These are phyloP conservation scores for Naja naja DNA, from an alignment of 2,113 vertebrate species.

Conservation along the genomic window DNA sequence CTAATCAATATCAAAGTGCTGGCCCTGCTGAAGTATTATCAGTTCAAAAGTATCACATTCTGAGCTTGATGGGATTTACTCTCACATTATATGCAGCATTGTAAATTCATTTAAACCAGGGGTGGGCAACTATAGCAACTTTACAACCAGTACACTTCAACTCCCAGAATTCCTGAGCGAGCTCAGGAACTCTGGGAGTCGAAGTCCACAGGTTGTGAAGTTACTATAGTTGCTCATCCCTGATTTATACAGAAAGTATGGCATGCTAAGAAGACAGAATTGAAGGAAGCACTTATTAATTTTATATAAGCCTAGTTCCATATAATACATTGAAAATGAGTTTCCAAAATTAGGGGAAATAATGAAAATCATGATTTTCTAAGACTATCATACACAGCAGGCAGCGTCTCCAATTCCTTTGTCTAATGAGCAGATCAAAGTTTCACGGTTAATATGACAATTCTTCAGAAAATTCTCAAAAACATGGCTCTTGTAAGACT, in stretches of 20 bases:
- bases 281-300: neutral
- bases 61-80: neutral
- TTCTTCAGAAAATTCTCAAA: slow-evolving; percentile 29
- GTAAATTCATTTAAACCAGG: neutral
- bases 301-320: neutral
- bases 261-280: neutral
- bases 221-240: neutral
- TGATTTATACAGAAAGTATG: neutral
- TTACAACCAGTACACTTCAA: neutral
- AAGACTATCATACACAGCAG: neutral
- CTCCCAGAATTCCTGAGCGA: neutral
- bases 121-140: neutral
- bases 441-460: slow-evolving; percentile 22
- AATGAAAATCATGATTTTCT: neutral
- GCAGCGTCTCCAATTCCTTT: slow-evolving; percentile 14
- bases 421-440: neutral
- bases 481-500: neutral
- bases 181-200: no score
- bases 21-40: neutral
- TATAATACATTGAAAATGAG: neutral
- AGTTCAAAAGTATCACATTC: neutral
- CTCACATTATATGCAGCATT: neutral
- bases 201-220: neutral
- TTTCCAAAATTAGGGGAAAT: neutral
- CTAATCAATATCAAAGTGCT: neutral